Evolutionary conservation across 2,113 vertebrate genomes (phyloP).

Genomic region (Zosterops lateralis): DNA sequence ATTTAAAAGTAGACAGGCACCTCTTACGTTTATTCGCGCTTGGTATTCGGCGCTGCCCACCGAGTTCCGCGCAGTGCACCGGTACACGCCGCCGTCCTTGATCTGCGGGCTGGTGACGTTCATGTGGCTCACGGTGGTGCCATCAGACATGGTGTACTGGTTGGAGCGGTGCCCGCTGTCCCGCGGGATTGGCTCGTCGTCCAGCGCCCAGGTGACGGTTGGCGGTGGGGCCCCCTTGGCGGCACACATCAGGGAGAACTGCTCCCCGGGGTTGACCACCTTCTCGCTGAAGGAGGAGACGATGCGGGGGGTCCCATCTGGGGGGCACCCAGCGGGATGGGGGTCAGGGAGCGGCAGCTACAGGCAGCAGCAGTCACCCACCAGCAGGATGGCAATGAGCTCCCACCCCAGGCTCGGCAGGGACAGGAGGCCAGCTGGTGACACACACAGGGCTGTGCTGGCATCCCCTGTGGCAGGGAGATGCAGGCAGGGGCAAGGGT

Average conservation of each 20-base stretch:
- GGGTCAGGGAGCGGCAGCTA: neutral
- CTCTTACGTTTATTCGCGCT: slow-evolving; percentile 99
- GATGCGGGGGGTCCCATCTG: slow-evolving; percentile 95
- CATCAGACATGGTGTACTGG: slow-evolving; percentile 94
- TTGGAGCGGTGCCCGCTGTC: slow-evolving; percentile 89
- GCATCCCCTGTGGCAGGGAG: neutral
- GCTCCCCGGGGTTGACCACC: slow-evolving; percentile 94
- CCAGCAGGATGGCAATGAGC: neutral
- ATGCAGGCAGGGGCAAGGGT: neutral
- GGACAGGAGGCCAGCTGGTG: neutral
- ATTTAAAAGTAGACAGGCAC: slow-evolving; percentile 99
- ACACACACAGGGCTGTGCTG: rapidly evolving
- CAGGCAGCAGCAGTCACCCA: neutral
- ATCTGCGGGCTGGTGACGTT: slow-evolving; percentile 95
- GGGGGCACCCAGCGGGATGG: slow-evolving; percentile 14
- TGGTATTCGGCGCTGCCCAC: slow-evolving; percentile 99
- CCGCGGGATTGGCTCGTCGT: slow-evolving; percentile 90
- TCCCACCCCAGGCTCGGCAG: neutral
- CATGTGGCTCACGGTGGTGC: slow-evolving; percentile 95
- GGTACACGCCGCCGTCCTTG: slow-evolving; percentile 96
- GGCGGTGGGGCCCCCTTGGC: slow-evolving; percentile 96
- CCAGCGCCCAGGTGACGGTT: slow-evolving; percentile 95
- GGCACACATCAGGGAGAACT: slow-evolving; percentile 94
- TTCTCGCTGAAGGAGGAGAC: slow-evolving; percentile 97
- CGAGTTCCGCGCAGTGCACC: slow-evolving; percentile 97